These are phyloP conservation scores for Apostichopus leukothele DNA, from an alignment of 53 echinoderm and acorn worm genomes.

Conservation along the genomic window DNA sequence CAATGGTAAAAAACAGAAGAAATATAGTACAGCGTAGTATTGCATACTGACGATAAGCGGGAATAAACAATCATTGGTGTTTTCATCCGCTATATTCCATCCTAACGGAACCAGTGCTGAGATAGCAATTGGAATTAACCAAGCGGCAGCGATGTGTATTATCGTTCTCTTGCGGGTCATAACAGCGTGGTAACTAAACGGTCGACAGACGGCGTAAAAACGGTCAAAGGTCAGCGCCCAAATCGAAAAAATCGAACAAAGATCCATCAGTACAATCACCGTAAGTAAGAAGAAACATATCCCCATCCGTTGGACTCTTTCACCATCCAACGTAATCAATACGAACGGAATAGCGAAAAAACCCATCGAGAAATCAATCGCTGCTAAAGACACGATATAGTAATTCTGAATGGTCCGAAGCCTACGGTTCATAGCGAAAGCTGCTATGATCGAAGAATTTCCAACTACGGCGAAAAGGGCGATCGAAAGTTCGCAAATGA, in stretches of 20 bases:
- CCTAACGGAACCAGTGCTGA: slow-evolving; percentile 61
- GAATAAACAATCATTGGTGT: slow-evolving; percentile 32
- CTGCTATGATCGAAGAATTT: slow-evolving; percentile 48
- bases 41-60: slow-evolving; percentile 55
- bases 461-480: slow-evolving; percentile 53
- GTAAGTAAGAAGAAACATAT: slow-evolving; percentile 59
- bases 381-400: slow-evolving; percentile 59
- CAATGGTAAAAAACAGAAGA: slow-evolving; percentile 55
- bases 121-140: slow-evolving; percentile 59
- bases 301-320: slow-evolving; percentile 29
- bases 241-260: slow-evolving; percentile 67
- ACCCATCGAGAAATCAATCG: slow-evolving; percentile 67
- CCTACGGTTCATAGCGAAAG: slow-evolving; percentile 40
- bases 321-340: slow-evolving; percentile 54
- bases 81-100: slow-evolving; percentile 61
- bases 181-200: slow-evolving; percentile 45
- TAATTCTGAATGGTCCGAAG: slow-evolving; percentile 53
- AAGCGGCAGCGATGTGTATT: slow-evolving; percentile 51
- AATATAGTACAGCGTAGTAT: slow-evolving; percentile 55
- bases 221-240: slow-evolving; percentile 65
- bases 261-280: slow-evolving; percentile 53
- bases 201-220: slow-evolving; percentile 57
- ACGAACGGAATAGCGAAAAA: slow-evolving; percentile 59
- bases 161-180: slow-evolving; percentile 23
- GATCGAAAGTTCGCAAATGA: slow-evolving; percentile 42